phyloP scores from a whole-genome alignment of 2,888 invertebrate species.

The Leucophora obtusa region DNA sequence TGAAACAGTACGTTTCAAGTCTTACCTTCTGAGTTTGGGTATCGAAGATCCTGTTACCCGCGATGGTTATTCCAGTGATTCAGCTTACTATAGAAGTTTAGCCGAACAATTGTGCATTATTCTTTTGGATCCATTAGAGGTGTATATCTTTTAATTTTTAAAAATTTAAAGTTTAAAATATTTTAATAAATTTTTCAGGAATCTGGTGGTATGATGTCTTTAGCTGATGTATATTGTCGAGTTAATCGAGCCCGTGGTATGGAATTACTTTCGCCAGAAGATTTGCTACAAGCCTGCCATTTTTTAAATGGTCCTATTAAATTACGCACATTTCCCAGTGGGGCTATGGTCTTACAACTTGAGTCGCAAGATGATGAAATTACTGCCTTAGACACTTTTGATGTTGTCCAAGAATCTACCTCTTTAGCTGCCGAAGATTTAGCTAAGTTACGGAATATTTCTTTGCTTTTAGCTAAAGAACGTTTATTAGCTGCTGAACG shows the following conservation, averaged over 20 bases:
- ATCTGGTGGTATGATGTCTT: slow-evolving; percentile 96
- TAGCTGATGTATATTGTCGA: slow-evolving; percentile 97
- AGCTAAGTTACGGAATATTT: slow-evolving; percentile 89
- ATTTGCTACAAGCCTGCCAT: slow-evolving; percentile 94
- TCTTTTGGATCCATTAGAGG: slow-evolving; percentile 89
- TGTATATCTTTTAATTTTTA: slow-evolving; percentile 74
- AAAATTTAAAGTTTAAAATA: not conserved
- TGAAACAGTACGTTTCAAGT: slow-evolving; percentile 97
- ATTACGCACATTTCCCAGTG: slow-evolving; percentile 92
- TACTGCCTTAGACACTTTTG: slow-evolving; percentile 83
- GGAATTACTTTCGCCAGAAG: slow-evolving; percentile 97
- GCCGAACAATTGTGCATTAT: slow-evolving; percentile 92
- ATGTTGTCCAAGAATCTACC: slow-evolving; percentile 83
- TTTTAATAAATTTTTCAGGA: slow-evolving; percentile 80
- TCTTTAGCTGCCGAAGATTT: slow-evolving; percentile 92
- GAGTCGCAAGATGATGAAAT: slow-evolving; percentile 86
- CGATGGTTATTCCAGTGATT: slow-evolving; percentile 91
- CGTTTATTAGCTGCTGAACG: slow-evolving; percentile 92
- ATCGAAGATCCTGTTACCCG: slow-evolving; percentile 98
- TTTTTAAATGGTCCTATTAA: slow-evolving; percentile 84
- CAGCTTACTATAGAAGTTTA: slow-evolving; percentile 90
- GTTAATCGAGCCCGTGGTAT: slow-evolving; percentile 97
- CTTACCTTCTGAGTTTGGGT: slow-evolving; percentile 96
- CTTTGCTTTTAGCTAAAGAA: slow-evolving; percentile 93
- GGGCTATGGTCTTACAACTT: slow-evolving; percentile 95